These are phyloP conservation scores for Heliconius cydno DNA, from an alignment of 2,888 invertebrate species.

Conservation along the genomic window DNA sequence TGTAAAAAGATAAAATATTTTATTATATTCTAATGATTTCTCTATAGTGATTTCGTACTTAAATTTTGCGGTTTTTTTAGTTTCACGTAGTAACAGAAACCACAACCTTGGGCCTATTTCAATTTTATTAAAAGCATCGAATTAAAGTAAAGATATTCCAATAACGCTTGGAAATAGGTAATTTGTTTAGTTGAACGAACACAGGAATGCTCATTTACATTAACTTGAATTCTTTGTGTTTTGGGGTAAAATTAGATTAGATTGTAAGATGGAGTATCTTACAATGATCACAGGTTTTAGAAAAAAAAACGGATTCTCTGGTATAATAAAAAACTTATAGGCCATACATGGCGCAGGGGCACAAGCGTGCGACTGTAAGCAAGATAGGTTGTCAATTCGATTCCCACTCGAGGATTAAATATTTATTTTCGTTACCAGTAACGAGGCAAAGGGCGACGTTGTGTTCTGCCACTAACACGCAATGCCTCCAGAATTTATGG, in stretches of 20 bases:
- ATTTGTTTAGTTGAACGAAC: conserved; percentile 13
- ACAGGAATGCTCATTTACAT: conserved; percentile 13
- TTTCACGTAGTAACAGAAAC: no score
- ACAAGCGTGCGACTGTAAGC: no score
- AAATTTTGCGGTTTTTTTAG: not conserved
- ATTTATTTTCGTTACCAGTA: no score
- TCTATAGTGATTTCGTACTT: not conserved
- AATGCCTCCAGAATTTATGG: no score
- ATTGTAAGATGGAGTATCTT: not conserved
- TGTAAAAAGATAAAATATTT: not conserved
- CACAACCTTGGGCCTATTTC: not conserved
- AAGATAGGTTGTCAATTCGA: no score
- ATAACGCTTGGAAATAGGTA: not conserved
- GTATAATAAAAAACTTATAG: no score
- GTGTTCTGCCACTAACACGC: no score
- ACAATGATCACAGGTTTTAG: not conserved
- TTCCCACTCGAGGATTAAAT: no score
- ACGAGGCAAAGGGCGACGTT: no score
- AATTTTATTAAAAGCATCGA: conserved; percentile 7
- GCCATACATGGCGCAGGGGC: no score
- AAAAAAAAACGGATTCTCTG: no score
- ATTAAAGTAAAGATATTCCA: conserved; percentile 9
- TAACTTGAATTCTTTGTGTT: conserved; percentile 1
- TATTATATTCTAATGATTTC: no score
- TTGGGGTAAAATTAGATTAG: not conserved